Percentiles rank a stretch among this genome's conserved stretches.
phyloP scores from a whole-genome alignment of 1,140 invertebrate genomes.

The Drosophila watanabei region DNA sequence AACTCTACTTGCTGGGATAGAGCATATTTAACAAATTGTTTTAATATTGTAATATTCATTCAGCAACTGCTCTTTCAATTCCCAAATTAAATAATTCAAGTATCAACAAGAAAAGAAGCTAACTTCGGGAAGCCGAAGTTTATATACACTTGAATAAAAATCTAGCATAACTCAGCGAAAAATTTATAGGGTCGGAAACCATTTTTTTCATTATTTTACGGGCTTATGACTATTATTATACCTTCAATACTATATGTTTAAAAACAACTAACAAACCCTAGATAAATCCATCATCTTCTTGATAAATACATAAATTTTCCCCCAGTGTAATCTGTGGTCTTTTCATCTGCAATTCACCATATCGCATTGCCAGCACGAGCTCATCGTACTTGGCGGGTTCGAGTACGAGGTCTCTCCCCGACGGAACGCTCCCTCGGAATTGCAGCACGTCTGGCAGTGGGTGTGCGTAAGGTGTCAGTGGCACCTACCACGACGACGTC shows the following conservation, averaged over 20 bases:
- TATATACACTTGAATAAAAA: too few relatives aligned
- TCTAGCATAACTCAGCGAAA: too few relatives aligned
- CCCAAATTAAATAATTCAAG: neutral
- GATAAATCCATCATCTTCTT: neutral
- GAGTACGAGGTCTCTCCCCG: too few relatives aligned
- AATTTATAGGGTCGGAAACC: too few relatives aligned
- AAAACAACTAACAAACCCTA: neutral
- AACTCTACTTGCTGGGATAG: neutral
- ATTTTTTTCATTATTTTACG: too few relatives aligned
- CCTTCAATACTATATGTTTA: neutral
- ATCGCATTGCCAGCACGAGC: slow-evolving; percentile 33
- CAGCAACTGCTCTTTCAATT: neutral
- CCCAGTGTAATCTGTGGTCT: neutral
- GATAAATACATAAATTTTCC: neutral
- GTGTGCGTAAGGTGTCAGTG: slow-evolving; percentile 73
- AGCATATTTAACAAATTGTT: neutral
- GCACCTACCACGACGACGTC: slow-evolving; percentile 58
- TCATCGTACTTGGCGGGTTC: slow-evolving; percentile 28
- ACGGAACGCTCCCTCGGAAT: slow-evolving; percentile 7
- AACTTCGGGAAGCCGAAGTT: too few relatives aligned
- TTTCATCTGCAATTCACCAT: slow-evolving; percentile 13
- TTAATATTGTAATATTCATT: neutral
- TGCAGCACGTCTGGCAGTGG: slow-evolving; percentile 48
- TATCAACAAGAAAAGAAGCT: too few relatives aligned
- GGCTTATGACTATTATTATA: too few relatives aligned